phyloP scores from a whole-genome alignment of 2,797 vertebrate species.

The Scyliorhinus canicula region DNA sequence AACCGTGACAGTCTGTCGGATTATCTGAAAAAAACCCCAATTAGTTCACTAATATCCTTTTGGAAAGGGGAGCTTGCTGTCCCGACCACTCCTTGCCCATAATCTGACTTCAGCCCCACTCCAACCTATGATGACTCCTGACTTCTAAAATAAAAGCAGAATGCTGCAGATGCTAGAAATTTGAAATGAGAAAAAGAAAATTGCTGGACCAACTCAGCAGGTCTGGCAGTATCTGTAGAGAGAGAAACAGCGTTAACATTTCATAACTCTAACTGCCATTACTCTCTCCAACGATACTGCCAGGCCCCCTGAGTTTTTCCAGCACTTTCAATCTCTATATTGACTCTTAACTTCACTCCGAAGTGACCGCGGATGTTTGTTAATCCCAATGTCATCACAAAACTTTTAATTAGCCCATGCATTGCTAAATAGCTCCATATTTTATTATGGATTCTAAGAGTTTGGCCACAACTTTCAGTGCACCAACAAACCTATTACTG shows the following conservation, averaged over 20 bases:
- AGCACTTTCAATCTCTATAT: too few relatives aligned
- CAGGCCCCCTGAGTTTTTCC: too few relatives aligned
- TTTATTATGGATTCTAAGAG: not conserved
- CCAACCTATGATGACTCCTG: not conserved
- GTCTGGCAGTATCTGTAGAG: too few relatives aligned
- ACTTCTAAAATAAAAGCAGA: too few relatives aligned
- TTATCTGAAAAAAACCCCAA: not conserved
- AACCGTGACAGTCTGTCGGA: not conserved
- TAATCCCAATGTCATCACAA: not conserved
- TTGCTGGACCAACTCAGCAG: too few relatives aligned
- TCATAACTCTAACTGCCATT: too few relatives aligned
- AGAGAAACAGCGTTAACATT: too few relatives aligned
- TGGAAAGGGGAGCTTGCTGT: not conserved
- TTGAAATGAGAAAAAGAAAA: too few relatives aligned
- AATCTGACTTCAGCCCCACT: not conserved
- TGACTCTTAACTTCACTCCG: too few relatives aligned
- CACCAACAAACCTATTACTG: too few relatives aligned
- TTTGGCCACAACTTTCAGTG: not conserved
- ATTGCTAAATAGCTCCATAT: not conserved
- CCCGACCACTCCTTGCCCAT: not conserved
- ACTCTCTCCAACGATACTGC: too few relatives aligned
- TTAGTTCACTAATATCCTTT: not conserved
- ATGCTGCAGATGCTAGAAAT: too few relatives aligned
- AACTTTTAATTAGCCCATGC: not conserved
- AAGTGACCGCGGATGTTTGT: not conserved